Base-by-base conservation (phyloP, 2,113 vertebrate genomes). In the Notarius quadriscutis region DNA sequence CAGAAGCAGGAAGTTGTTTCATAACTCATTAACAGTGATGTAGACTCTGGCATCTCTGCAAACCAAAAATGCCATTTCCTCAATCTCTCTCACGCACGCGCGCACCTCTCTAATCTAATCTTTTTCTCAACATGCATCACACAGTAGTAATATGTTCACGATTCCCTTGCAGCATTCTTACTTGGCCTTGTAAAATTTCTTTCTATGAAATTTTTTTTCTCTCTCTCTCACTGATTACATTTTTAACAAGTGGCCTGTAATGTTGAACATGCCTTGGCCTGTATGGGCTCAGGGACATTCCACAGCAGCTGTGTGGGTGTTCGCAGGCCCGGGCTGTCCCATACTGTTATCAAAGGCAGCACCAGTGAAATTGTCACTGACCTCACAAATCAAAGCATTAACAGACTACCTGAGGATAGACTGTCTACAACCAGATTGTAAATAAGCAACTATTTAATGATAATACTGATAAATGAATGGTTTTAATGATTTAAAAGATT, bases 361-460 rank as follows among this genome's bases (percentile, higher is more conserved):
- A 72, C 65, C 53, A 60, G 53, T 82, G 34, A 82, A 75, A 84
- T 22, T 10, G 8, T 71, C 53, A 69, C 15, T 22, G 60, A 67
- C 18, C 20, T 77, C 72, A 86, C 18, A 69, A 48, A 87, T 48
- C 30, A 75, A 60, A 7, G 74, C 80, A 65, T 63, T 72, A 57
- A 80, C 41, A 84, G 75, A 81, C 55, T 27, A 34, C 50, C 51
- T 7, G n/a, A 25, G 7, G 18, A 83, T 79, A 58, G 34, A n/a
- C 63, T 80, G 2, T 48, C 74, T 55, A 48, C 30, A 85, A 60
- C 53, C 34, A 78, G 27, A 85, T 82, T 89, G 87, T 89, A 88
- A 17, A 89, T 84, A 72, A 15, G 41, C 81, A 88, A 50, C 22
- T 86, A 87, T 89, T 85, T 87, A 89, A 83, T 83, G 71, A 87